Base-by-base conservation (phyloP, 2,888 invertebrate genomes). In the Arge pagana region DNA sequence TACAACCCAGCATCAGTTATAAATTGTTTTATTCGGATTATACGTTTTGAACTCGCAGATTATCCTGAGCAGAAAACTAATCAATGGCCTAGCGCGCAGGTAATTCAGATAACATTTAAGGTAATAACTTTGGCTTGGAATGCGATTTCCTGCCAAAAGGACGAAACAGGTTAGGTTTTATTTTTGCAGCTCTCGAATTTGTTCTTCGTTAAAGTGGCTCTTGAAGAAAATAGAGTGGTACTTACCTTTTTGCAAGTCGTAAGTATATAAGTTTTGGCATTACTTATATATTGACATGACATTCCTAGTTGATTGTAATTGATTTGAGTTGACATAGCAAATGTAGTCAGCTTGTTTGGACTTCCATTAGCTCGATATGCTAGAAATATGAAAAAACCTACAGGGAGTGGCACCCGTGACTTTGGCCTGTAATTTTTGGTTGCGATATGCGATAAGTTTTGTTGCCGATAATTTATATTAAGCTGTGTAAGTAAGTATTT, bases 71-170 rank as follows among this genome's bases (percentile, higher is more conserved):
- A 42, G 36, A 48, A 33, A 41, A 11, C 13, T 37, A 36, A 37
- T 23, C 19, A 33, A 48, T 45, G 45, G 45, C 45, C 45, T 45
- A 45, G 33, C 33, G 31, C 23, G 4, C 8, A 45, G 45, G 45
- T 45, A 45, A 45, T 33, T 11, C n/a, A 10, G n/a, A 26, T 2
- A 33, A 15, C 5, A 6, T 10, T 26, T 10, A 33, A 15, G 45
- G 45, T 45, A 45, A 33, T 45, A 45, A 33, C 45, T n/a, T 53
- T 50, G 56, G 49, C 60, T 59, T 67, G 68, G 67, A 62, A 68
- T 68, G 68, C 67, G 64, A 67, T 60, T 66, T 60, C 59, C 61
- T 55, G 58, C 65, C 48, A 66, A 67, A 63, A 65, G 63, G 59
- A 53, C 58, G 43, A 59, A 55, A 51, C 66, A 65, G 61, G 59